phyloP scores from a whole-genome alignment of 37 sponge, comb jelly and placozoan species.

The Hexactinellida sp. region DNA sequence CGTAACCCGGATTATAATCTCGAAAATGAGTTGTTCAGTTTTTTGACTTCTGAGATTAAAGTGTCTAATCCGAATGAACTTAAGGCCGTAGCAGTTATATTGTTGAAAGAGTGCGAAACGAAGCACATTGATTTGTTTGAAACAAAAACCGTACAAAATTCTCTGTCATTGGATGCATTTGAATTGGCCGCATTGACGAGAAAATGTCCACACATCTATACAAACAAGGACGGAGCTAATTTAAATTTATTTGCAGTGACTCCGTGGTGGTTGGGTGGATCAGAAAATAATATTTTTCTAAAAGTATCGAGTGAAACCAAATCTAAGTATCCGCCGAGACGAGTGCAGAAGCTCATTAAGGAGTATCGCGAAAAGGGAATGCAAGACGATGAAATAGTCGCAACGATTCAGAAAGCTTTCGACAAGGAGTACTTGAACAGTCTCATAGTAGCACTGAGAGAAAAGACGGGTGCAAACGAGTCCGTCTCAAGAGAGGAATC shows the following conservation, averaged over 20 bases:
- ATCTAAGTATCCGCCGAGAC: background rate
- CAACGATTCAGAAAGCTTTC: background rate
- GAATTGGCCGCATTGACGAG: background rate
- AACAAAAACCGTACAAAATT: background rate
- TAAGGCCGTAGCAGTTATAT: background rate
- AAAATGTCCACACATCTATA: background rate
- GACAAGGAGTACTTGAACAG: background rate
- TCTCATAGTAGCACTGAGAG: background rate
- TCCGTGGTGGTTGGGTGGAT: background rate
- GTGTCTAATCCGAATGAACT: background rate
- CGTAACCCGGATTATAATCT: background rate
- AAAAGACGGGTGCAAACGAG: background rate
- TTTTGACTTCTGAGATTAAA: background rate
- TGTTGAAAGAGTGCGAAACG: background rate
- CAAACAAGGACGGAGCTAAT: background rate
- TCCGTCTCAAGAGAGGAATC: background rate
- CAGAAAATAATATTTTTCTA: background rate
- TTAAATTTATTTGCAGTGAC: background rate
- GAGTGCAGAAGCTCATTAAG: background rate
- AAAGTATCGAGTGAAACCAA: background rate
- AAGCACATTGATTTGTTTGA: background rate
- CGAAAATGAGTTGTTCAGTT: background rate
- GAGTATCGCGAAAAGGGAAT: conserved; percentile 11
- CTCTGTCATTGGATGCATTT: background rate
- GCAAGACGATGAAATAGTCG: background rate